Percentiles rank a stretch among this genome's conserved stretches.
Evolutionary conservation across 1,140 invertebrate species (phyloP).

Genomic region (Lasaia peninsularis): DNA sequence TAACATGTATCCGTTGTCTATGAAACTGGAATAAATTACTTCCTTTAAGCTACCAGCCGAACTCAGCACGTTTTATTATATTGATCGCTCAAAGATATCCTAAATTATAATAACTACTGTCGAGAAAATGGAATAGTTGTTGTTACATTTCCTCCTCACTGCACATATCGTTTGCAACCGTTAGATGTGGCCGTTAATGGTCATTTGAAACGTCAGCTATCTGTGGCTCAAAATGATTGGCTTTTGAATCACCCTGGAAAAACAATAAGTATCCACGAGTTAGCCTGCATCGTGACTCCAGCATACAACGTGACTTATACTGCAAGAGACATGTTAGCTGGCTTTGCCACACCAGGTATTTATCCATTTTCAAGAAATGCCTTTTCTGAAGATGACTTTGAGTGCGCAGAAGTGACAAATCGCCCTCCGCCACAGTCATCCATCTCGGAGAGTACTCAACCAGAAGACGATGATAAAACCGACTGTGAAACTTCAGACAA

Average conservation of each 20-base stretch:
- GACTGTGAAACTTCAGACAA: not conserved
- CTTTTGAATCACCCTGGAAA: conserved; percentile 34
- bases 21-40: too few species aligned
- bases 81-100: too few species aligned
- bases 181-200: conserved; percentile 63
- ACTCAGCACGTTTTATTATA: too few species aligned
- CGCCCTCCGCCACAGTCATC: conserved; percentile 7
- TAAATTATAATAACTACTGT: too few species aligned
- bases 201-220: conserved; percentile 36
- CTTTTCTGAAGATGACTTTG: conserved; percentile 23
- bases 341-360: conserved; percentile 23
- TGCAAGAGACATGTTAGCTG: conserved; percentile 12
- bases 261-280: conserved; percentile 29
- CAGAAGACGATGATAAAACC: not conserved
- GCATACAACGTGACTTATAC: conserved; percentile 23
- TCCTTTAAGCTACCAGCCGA: too few species aligned
- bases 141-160: conserved; percentile 60
- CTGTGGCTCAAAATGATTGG: conserved; percentile 40
- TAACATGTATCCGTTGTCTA: too few species aligned
- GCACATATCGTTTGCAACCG: conserved; percentile 58
- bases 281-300: conserved; percentile 25
- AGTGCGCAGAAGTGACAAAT: conserved; percentile 26
- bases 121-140: conserved; percentile 47
- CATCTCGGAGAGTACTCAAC: not conserved
- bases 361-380: conserved; percentile 23